Conservation (phyloP, 2,113 vertebrate species). For the Oxyura jamaicensis region DNA sequence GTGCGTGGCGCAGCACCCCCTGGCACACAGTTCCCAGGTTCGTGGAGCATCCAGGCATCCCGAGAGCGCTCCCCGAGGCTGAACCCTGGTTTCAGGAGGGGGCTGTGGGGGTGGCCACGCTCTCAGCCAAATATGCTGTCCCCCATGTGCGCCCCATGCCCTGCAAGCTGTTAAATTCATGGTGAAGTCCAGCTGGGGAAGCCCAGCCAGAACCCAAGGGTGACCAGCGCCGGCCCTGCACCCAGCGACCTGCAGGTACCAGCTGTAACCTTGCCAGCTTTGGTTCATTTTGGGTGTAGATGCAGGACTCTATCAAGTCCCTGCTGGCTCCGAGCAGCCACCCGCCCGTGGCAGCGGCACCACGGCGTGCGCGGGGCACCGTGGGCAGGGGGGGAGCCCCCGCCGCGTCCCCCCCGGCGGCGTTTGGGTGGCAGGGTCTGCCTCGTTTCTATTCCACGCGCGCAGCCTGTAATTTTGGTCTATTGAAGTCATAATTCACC, state of each 20-base stretch:
- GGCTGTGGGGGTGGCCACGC: fast-evolving
- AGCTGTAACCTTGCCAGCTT: fast-evolving
- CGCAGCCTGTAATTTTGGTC: conserved; percentile 60
- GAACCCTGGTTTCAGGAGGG: not conserved
- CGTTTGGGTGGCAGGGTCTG: conserved; percentile 1
- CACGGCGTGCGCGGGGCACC: fast-evolving
- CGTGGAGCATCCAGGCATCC: fast-evolving
- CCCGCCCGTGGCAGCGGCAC: fast-evolving
- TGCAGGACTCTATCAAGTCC: not conserved
- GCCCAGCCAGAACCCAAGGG: not conserved
- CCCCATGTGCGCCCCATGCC: fast-evolving
- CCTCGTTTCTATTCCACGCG: not conserved
- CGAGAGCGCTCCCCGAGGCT: fast-evolving
- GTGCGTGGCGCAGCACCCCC: not conserved
- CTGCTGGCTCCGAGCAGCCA: not conserved
- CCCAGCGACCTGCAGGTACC: fast-evolving
- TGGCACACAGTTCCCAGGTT: fast-evolving
- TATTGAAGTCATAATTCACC: conserved; percentile 66
- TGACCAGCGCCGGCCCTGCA: not conserved
- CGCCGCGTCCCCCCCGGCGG: fast-evolving
- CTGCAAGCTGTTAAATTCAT: fast-evolving
- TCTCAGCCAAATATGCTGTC: fast-evolving
- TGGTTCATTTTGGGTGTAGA: not conserved
- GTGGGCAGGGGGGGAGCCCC: not conserved
- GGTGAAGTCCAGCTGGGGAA: not conserved